Percentiles rank a stretch among this genome's conserved stretches.
phyloP scores from a whole-genome alignment of 2,888 invertebrate species.

The Corbicula japonica region DNA sequence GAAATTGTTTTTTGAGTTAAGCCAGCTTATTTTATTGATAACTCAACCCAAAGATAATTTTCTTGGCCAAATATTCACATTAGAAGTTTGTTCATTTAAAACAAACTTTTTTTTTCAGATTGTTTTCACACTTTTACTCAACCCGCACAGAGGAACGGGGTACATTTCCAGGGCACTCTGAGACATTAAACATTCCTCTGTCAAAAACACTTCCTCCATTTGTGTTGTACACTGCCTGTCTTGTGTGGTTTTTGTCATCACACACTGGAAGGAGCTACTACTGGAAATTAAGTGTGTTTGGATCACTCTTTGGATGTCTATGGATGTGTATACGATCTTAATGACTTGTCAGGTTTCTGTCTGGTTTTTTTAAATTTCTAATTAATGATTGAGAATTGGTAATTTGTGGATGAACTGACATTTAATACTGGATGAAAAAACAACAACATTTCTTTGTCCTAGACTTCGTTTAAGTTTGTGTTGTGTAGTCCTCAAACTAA shows the following conservation, averaged over 20 bases:
- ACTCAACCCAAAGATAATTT: neutral
- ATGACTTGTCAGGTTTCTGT: too few species aligned
- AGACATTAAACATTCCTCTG: slow-evolving; percentile 67
- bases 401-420: too few species aligned
- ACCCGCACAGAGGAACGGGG: slow-evolving; percentile 56
- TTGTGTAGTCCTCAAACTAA: too few species aligned
- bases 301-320: slow-evolving; percentile 71
- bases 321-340: slow-evolving; percentile 69
- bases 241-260: slow-evolving; percentile 68
- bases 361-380: too few species aligned
- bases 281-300: slow-evolving; percentile 73
- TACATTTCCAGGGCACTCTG: slow-evolving; percentile 71
- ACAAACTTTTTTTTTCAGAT: slow-evolving; percentile 71
- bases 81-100: too few species aligned
- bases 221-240: slow-evolving; percentile 75
- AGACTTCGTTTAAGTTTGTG: too few species aligned
- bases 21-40: too few species aligned
- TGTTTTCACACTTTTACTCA: slow-evolving; percentile 78
- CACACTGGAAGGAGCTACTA: slow-evolving; percentile 71
- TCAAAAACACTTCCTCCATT: slow-evolving; percentile 78
- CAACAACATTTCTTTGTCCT: too few species aligned
- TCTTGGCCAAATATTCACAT: too few species aligned
- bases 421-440: too few species aligned
- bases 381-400: too few species aligned
- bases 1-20: neutral